Percentiles rank a stretch among this genome's conserved stretches.
These are phyloP conservation scores for Rhodophaea formosa DNA, from an alignment of 2,888 invertebrate species.

Conservation along the genomic window DNA sequence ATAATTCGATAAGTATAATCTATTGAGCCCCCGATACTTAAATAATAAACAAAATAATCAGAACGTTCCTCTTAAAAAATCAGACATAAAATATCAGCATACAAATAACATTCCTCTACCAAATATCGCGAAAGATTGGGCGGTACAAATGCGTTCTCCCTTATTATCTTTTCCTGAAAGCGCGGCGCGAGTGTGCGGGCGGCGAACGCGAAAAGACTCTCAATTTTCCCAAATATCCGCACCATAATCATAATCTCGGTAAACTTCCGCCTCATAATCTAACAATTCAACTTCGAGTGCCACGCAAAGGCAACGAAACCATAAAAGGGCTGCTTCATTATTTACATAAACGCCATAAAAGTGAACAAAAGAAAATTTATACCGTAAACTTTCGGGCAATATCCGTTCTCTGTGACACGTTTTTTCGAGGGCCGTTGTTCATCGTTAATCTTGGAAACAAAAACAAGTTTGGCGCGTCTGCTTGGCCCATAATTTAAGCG, in stretches of 20 bases:
- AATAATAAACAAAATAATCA: too few relatives aligned
- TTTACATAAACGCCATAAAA: slow-evolving; percentile 65
- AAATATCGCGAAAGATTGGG: neutral
- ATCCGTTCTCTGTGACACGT: slow-evolving; percentile 74
- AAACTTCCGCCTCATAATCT: slow-evolving; percentile 10
- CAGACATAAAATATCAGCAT: too few relatives aligned
- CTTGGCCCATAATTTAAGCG: slow-evolving; percentile 64
- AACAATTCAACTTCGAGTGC: slow-evolving; percentile 15
- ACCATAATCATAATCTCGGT: slow-evolving; percentile 14
- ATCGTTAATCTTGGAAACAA: slow-evolving; percentile 79
- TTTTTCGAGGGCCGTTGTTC: slow-evolving; percentile 75
- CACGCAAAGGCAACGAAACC: slow-evolving; percentile 40
- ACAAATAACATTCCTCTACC: neutral
- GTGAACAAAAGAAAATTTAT: slow-evolving; percentile 68
- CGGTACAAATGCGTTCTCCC: neutral
- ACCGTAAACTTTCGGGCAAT: slow-evolving; percentile 69
- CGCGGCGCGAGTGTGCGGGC: neutral
- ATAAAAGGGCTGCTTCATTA: slow-evolving; percentile 60
- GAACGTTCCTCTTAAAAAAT: too few relatives aligned
- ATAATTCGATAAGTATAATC: too few relatives aligned
- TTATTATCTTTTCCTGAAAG: neutral
- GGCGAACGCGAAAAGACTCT: slow-evolving; percentile 6
- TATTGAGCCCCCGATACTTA: too few relatives aligned
- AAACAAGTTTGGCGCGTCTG: slow-evolving; percentile 73
- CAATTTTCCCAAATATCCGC: slow-evolving; percentile 14